phyloP scores from a whole-genome alignment of 2,888 invertebrate genomes.

The Oeneis ivallda region DNA sequence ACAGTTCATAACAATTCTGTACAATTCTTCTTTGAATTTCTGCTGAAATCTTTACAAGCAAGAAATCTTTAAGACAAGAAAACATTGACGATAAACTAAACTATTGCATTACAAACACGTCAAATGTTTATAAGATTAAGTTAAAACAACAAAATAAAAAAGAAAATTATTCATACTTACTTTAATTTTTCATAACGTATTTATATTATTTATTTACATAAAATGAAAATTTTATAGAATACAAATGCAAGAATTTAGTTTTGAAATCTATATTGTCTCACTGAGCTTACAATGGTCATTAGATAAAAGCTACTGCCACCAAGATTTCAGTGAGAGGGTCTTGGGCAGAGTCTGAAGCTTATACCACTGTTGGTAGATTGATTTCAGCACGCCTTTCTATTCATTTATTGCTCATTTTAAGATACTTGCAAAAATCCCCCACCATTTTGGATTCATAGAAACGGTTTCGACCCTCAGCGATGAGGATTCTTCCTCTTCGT shows the following conservation, averaged over 20 bases:
- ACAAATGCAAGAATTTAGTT: slow-evolving; percentile 53
- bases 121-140: background rate
- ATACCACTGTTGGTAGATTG: slow-evolving; percentile 48
- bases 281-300: slow-evolving; percentile 62
- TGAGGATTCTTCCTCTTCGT: too few species aligned
- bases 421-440: background rate
- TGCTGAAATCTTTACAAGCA: slow-evolving; percentile 46
- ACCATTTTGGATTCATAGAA: too few species aligned
- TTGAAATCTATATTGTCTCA: slow-evolving; percentile 53
- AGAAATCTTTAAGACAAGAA: slow-evolving; percentile 28
- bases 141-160: background rate
- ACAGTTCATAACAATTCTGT: slow-evolving; percentile 46
- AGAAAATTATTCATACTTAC: background rate
- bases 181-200: background rate
- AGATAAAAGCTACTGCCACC: slow-evolving; percentile 57
- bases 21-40: slow-evolving; percentile 41
- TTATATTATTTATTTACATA: too few species aligned
- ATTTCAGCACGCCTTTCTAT: slow-evolving; percentile 69
- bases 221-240: background rate
- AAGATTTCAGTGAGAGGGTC: slow-evolving; percentile 69
- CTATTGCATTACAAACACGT: slow-evolving; percentile 45
- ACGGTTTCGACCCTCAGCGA: too few species aligned
- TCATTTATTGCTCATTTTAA: slow-evolving; percentile 55
- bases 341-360: slow-evolving; percentile 57
- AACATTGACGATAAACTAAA: slow-evolving; percentile 44